These are phyloP conservation scores for Drosophila busckii DNA, from an alignment of 1,140 invertebrate species.

Conservation along the genomic window DNA sequence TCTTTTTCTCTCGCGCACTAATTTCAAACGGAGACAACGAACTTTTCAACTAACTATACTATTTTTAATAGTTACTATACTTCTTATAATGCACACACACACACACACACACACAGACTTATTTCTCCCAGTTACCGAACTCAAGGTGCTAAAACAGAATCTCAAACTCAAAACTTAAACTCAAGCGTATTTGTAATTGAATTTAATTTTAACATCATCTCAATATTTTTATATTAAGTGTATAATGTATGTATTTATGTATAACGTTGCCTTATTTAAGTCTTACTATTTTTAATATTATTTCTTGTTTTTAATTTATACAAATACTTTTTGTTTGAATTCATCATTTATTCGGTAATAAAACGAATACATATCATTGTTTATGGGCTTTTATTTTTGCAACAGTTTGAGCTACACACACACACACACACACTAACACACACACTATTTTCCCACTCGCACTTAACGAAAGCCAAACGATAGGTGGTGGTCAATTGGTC, in stretches of 20 bases:
- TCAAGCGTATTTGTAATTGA: slow-evolving; percentile 5
- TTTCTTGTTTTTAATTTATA: slow-evolving; percentile 4
- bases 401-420: background rate
- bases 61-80: no score
- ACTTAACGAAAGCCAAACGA: slow-evolving; percentile 11
- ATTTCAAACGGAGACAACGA: slow-evolving; percentile 15
- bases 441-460: no score
- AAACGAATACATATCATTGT: slow-evolving; percentile 68
- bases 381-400: slow-evolving; percentile 32
- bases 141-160: slow-evolving; percentile 11
- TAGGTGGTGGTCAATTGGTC: slow-evolving; percentile 27
- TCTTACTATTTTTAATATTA: slow-evolving; percentile 31
- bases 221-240: slow-evolving; percentile 1
- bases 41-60: slow-evolving; percentile 25
- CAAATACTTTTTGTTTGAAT: slow-evolving; percentile 15
- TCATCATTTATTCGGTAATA: slow-evolving; percentile 51
- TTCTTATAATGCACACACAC: slow-evolving; percentile 3
- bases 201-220: background rate
- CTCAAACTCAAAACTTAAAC: slow-evolving; percentile 10
- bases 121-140: no score
- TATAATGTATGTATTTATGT: slow-evolving; percentile 9
- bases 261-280: slow-evolving; percentile 22
- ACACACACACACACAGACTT: no score
- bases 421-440: slow-evolving; percentile 1
- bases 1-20: background rate